These are phyloP conservation scores for Drosophila demipolita DNA, from an alignment of 2,888 invertebrate species.

Conservation along the genomic window DNA sequence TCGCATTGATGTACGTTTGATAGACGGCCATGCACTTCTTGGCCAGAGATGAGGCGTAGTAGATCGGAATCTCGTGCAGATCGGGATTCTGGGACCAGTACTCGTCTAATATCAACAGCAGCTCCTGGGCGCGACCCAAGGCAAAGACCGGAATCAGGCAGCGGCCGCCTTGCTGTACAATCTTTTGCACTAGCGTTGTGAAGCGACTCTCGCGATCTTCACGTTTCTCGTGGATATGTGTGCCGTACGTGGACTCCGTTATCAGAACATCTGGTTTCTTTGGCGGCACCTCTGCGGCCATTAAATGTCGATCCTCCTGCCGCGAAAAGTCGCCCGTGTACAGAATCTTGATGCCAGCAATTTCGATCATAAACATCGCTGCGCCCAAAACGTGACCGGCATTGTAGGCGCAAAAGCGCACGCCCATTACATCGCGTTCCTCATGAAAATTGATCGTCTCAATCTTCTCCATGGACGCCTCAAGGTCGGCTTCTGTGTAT, in stretches of 20 bases:
- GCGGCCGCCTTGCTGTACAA: conserved; percentile 98
- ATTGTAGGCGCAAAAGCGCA: conserved; percentile 99
- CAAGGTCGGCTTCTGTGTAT: conserved; percentile 98
- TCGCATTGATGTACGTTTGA: conserved; percentile 99
- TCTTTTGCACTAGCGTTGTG: conserved; percentile 96
- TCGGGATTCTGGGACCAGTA: conserved; percentile 95
- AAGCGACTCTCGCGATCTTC: conserved; percentile 98
- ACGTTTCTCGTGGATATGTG: conserved; percentile 99
- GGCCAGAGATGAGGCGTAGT: conserved; percentile 99
- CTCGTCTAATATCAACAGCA: conserved; percentile 97
- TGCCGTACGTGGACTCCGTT: conserved; percentile 99
- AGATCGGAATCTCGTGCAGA: conserved; percentile 99
- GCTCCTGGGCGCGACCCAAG: conserved; percentile 97
- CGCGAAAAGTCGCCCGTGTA: conserved; percentile 99
- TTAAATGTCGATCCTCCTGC: conserved; percentile 99
- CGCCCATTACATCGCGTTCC: conserved; percentile 98
- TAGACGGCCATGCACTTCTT: conserved; percentile 99
- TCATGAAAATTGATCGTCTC: conserved; percentile 99
- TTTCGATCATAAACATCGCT: conserved; percentile 99
- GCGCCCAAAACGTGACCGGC: conserved; percentile 99
- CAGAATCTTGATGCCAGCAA: conserved; percentile 97
- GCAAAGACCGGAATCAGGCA: conserved; percentile 99
- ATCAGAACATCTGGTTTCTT: conserved; percentile 98
- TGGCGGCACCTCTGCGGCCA: conserved; percentile 99
- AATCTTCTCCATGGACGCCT: conserved; percentile 99